A percentile compares a stretch with the other conserved stretches of the same genome.
Conservation (phyloP, 2,113 vertebrate species). For the Neogale vison region DNA sequence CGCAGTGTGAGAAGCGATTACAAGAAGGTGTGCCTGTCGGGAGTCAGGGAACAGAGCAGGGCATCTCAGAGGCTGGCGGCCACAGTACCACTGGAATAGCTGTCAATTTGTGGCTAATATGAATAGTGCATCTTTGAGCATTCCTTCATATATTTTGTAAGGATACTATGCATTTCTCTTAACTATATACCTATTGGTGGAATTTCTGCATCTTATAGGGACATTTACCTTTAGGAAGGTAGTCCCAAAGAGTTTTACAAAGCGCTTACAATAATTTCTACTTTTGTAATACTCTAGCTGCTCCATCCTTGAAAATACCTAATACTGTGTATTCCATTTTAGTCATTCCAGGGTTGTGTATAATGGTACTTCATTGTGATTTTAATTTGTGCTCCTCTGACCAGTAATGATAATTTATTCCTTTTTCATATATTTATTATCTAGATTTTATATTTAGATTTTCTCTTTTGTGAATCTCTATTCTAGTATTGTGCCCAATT, state of each 20-base stretch:
- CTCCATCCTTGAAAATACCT: not conserved
- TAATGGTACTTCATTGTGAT: not conserved
- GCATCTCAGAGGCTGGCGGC: not conserved
- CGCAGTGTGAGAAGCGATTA: not conserved
- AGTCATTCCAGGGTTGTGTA: not conserved
- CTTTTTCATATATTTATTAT: not conserved
- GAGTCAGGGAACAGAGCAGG: not conserved
- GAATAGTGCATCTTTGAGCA: not conserved
- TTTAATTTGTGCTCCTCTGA: not conserved
- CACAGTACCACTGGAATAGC: not conserved
- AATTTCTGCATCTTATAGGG: not conserved
- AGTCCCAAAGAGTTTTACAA: not conserved
- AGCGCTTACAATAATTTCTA: not conserved
- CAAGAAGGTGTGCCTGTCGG: not conserved
- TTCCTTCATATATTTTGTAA: not conserved
- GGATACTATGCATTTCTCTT: not conserved
- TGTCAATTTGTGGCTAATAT: not conserved
- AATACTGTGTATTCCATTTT: not conserved
- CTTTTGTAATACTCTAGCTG: not conserved
- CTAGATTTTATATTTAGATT: not conserved
- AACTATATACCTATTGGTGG: not conserved
- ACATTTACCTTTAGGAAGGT: not conserved
- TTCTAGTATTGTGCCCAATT: not conserved
- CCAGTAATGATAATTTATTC: not conserved
- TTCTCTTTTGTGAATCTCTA: not conserved